phyloP scores from a whole-genome alignment of 37 sponge, comb jelly and placozoan species.

The Eunapius fragilis region DNA sequence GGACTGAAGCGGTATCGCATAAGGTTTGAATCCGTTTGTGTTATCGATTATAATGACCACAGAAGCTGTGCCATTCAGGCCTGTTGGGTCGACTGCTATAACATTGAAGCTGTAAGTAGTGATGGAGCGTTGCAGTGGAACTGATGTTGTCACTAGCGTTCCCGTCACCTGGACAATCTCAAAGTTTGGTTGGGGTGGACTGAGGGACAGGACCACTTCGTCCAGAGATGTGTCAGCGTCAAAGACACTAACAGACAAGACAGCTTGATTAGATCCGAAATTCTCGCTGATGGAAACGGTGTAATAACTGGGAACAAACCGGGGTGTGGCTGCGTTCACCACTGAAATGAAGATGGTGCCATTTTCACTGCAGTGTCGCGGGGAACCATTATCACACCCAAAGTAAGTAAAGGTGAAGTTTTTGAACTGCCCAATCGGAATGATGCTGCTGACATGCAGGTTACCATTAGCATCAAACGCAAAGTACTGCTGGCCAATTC shows the following conservation, averaged over 20 bases:
- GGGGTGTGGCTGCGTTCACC: slow-evolving; percentile 67
- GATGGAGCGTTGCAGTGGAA: slow-evolving; percentile 32
- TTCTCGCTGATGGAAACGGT: slow-evolving; percentile 39
- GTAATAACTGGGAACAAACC: slow-evolving; percentile 22
- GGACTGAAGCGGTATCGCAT: slow-evolving; percentile 10
- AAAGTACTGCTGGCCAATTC: slow-evolving; percentile 43
- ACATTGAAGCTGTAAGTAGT: slow-evolving; percentile 36
- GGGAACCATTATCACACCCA: slow-evolving; percentile 52
- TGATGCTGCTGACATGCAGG: slow-evolving; percentile 4
- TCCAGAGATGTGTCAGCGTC: slow-evolving; percentile 68
- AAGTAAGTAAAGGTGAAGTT: slow-evolving; percentile 35
- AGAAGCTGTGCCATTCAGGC: slow-evolving; percentile 13
- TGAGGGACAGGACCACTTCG: slow-evolving; percentile 15
- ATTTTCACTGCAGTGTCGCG: slow-evolving; percentile 44
- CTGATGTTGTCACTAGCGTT: slow-evolving; percentile 40
- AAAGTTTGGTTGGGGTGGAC: slow-evolving; percentile 58
- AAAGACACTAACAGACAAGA: slow-evolving; percentile 31
- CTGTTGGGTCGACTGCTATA: slow-evolving; percentile 55
- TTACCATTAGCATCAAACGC: slow-evolving; percentile 43
- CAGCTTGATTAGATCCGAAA: neutral
- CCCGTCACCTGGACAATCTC: slow-evolving; percentile 21
- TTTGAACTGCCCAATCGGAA: slow-evolving; percentile 36
- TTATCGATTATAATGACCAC: slow-evolving; percentile 55
- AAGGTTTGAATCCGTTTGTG: slow-evolving; percentile 68
- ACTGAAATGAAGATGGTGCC: slow-evolving; percentile 56